Evolutionary conservation across 2,113 vertebrate genomes (phyloP).

Genomic region (Furnarius figulus): DNA sequence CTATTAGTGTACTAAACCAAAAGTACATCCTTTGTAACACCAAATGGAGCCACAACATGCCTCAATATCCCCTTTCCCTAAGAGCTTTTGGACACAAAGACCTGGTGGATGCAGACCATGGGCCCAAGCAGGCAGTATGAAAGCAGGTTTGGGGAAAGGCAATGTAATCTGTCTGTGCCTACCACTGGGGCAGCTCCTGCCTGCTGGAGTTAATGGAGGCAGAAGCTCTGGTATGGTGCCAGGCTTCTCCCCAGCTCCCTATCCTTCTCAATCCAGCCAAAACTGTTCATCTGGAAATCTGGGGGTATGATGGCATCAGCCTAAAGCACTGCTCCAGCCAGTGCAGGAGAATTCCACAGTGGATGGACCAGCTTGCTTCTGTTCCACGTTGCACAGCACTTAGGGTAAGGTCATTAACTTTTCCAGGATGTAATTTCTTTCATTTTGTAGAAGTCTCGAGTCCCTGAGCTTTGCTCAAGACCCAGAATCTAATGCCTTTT

Average conservation of each 20-base stretch:
- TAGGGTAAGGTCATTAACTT: slow-evolving; percentile 24
- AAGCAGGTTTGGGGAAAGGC: neutral
- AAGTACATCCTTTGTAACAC: neutral
- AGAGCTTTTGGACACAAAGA: neutral
- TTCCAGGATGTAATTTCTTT: slow-evolving; percentile 21
- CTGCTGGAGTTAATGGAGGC: neutral
- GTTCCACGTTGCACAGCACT: neutral
- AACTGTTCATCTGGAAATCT: slow-evolving; percentile 6
- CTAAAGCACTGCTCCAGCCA: neutral
- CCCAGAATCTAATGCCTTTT: slow-evolving; percentile 32
- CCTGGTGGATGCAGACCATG: neutral
- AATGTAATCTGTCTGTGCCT: neutral
- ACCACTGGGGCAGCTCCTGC: neutral
- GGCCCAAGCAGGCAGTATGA: neutral
- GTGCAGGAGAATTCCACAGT: neutral
- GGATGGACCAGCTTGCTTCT: neutral
- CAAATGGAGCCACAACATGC: neutral
- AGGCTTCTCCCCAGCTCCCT: neutral
- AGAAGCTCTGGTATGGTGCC: neutral
- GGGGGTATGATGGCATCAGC: neutral
- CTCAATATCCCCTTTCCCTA: neutral
- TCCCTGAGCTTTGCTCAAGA: slow-evolving; percentile 53
- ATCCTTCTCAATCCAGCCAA: neutral
- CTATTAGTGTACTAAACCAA: neutral
- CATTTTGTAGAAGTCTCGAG: slow-evolving; percentile 43